Base-by-base conservation (phyloP, 2,797 vertebrate genomes). In the Remorina albescens region DNA sequence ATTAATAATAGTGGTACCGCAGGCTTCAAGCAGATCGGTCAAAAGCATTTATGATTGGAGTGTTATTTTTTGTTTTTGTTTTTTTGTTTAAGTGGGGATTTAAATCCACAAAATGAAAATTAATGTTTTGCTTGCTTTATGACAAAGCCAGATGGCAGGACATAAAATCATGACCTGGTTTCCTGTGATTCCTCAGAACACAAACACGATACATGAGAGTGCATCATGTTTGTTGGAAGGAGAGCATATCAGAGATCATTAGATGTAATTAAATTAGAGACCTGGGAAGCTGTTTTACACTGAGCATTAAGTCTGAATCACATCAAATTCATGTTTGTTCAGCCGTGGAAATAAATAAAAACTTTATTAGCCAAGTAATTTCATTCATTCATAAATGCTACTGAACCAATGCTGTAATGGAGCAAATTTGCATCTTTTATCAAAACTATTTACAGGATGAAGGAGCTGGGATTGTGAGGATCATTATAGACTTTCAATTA, bases 291-390 rank as follows among this genome's bases (percentile, higher is more conserved):
- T 57, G 13, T 72, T 46, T 34, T 4, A 42, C 26, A 44, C 8
- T 15, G 21, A 50, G 12, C 54, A 21, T 63, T 63, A 26, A 64
- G 58, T 58, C 7, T 25, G 42, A 57, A 53, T 64, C 46, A 53
- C 46, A 50, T 69, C 15, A 6, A 23, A 28, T 50, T 18, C 12
- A 26, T 26, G 26, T 13, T 13, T 13, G 5, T 23, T 18, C 3
- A 36, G 21, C 3, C n/a, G 0, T 18, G 13, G 42, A 4, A 21
- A 46, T 46, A n/a, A n/a, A n/a, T 7, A 13, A 8, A 6, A 39
- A 39, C 15, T 39, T 39, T 39, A 39, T 39, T 39, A 39, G 12
- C 13, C 3, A 16, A 39, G 13, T 16, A 1, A 39, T 39, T 39
- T 5, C 13, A 39, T 16, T 15, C 37, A 39, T 11, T 7, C 32